These are phyloP conservation scores for Teleogryllus occipitalis DNA, from an alignment of 1,140 invertebrate species.

Conservation along the genomic window DNA sequence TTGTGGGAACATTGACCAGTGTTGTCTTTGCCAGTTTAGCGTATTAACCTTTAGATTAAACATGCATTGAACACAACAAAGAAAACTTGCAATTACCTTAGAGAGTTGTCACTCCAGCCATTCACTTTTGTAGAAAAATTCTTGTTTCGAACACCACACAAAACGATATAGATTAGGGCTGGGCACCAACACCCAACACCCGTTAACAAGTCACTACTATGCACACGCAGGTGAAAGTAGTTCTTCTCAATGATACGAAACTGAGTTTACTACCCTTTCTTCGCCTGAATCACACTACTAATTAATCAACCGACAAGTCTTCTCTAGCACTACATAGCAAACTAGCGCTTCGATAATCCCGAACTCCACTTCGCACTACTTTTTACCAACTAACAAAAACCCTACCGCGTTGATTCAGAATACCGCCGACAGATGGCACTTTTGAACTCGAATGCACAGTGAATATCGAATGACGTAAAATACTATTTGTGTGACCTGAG, in stretches of 20 bases:
- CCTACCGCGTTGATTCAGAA: background rate
- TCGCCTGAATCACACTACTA: too few relatives aligned
- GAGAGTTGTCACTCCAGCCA: background rate
- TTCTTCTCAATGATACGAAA: background rate
- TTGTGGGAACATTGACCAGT: too few relatives aligned
- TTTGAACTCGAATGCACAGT: too few relatives aligned
- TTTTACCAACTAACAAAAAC: background rate
- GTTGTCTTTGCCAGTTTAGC: too few relatives aligned
- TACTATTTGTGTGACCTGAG: too few relatives aligned
- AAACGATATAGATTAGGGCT: background rate
- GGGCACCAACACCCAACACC: conserved; percentile 2
- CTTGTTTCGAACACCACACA: background rate
- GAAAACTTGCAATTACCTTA: background rate
- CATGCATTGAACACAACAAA: background rate
- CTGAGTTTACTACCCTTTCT: too few relatives aligned
- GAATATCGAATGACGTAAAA: too few relatives aligned
- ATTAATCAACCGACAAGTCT: too few relatives aligned
- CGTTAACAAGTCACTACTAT: background rate
- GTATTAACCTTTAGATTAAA: too few relatives aligned
- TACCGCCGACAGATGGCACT: background rate
- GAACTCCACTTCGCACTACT: background rate
- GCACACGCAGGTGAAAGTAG: background rate
- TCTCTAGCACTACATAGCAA: background rate
- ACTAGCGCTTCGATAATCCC: background rate
- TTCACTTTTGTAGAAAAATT: background rate